Base-by-base conservation (phyloP, 2,113 vertebrate species). In the Strix aluco region DNA sequence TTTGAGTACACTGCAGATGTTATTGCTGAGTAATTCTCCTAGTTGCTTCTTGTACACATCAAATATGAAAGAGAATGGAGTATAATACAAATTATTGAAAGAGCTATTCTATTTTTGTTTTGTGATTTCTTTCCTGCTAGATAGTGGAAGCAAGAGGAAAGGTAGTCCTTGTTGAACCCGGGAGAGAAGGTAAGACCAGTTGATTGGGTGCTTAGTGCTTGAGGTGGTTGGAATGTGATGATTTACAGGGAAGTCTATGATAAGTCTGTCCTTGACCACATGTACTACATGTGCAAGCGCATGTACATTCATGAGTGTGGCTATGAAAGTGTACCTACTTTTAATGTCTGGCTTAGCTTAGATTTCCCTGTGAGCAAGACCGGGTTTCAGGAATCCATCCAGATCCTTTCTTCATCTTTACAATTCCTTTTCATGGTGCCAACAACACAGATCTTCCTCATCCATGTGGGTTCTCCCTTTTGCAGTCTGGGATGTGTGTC, bases 401-500 rank as follows among this genome's bases (percentile, higher is more conserved):
- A 77, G 14, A 38, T 44, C 8, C 27, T 55, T 88, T n/a, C 32
- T 73, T 67, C 16, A 46, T 14, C 21, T 86, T 72, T 26, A 63
- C 9, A 81, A 61, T 88, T 59, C 9, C 11, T 70, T 90, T 82
- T 54, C 25, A 19, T 32, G 16, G 7, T 63, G 25, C 15, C 38
- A 54, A 8, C 13, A 82, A 70, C 13, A 16, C 4, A 5, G 0
- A 0, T 51, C 11, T 63, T 74, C 22, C 3, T 44, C 9, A 27
- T 62, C 8, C 15, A 19, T 19, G 11, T 26, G 42, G 26, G n/a
- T 11, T 65, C 20, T 81, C 3, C 9, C 7, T 81, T 78, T 79
- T 82, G 13, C 6, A 54, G 2, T 21, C 32, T 63, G 25, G 6
- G 14, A 32, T 32, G 9, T 32, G 19, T 27, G 4, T 55, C 5